Evolutionary conservation across 1,140 invertebrate species (phyloP).

Genomic region (Neodiprion lecontei): DNA sequence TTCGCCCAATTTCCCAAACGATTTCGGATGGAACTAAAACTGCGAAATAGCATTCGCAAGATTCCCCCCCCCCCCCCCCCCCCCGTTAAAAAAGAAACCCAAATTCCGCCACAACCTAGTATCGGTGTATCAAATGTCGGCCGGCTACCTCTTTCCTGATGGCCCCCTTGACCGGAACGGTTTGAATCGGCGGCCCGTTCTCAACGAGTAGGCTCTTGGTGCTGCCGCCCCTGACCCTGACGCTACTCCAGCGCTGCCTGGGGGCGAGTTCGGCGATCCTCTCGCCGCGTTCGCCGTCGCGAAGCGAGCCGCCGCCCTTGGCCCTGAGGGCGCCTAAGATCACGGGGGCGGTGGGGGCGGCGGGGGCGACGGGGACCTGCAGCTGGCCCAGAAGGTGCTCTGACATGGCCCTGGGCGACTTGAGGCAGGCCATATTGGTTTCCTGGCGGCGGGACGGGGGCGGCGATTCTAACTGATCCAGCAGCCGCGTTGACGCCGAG

Average conservation of each 20-base stretch:
- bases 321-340: constrained; percentile 51
- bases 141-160: constrained; percentile 53
- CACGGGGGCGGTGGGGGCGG: constrained; percentile 42
- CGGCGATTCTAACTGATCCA: too few species aligned
- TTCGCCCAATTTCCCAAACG: too few species aligned
- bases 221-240: constrained; percentile 55
- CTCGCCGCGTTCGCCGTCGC: constrained; percentile 35
- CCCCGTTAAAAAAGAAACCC: too few species aligned
- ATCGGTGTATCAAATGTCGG: too few species aligned
- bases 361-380: constrained; percentile 40
- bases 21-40: too few species aligned
- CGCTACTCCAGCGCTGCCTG: constrained; percentile 58
- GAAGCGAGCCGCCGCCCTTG: constrained; percentile 17
- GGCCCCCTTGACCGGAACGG: constrained; percentile 43
- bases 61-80: too few species aligned
- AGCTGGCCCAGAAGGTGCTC: constrained; percentile 57
- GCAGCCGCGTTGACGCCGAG: too few species aligned
- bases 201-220: constrained; percentile 58
- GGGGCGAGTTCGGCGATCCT: constrained; percentile 36
- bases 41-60: too few species aligned
- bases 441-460: too few species aligned
- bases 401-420: constrained; percentile 58
- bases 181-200: constrained; percentile 52
- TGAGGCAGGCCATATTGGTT: constrained; percentile 45
- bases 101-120: too few species aligned